Base-by-base conservation (phyloP, 2,113 vertebrate species). In the Junco hyemalis region DNA sequence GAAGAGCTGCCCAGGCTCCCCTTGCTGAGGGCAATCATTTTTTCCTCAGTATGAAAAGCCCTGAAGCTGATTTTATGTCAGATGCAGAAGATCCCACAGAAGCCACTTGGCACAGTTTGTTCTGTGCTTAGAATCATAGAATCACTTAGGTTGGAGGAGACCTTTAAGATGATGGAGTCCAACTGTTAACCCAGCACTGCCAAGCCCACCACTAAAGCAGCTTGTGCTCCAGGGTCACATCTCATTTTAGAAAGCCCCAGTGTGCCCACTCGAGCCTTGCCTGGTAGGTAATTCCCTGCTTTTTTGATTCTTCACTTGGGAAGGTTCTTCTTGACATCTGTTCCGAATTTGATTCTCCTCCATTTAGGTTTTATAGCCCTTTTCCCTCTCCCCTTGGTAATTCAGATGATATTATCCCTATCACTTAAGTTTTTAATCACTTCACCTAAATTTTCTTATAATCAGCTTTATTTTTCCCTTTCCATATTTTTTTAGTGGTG, bases 241-340 rank as follows among this genome's bases (percentile, higher is more conserved):
- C 81, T 18, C 38, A 40, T 61, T 51, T 57, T 57, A 29, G 35
- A 90, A 53, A 80, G 54, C 44, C 11, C 23, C 26, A 11, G 14
- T 25, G 35, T 68, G 68, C 35, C 63, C 24, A 5, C 56, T 57
- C 35, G 78, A 92, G 81, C 60, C 66, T 66, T 93, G 63, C 45
- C 47, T 14, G 9, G 5, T 40, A 90, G 81, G 88, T 94, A 92
- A 87, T 83, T 86, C 65, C 14, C 33, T 65, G 47, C 13, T 33
- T 29, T 69, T 61, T 21, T 68, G n/a, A 64, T 86, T 59, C 82
- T 92, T 38, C n/a, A 9, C 60, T 59, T 48, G 63, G 90, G 60
- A 81, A 95, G 84, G 50, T 14, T 12, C 53, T 97, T 88, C 78
- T 92, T 79, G 86, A 97, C 92, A 95, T 92, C 91, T 94, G 85